Evolutionary conservation across 1,140 invertebrate genomes (phyloP).

Genomic region (Steinernema feltiae): DNA sequence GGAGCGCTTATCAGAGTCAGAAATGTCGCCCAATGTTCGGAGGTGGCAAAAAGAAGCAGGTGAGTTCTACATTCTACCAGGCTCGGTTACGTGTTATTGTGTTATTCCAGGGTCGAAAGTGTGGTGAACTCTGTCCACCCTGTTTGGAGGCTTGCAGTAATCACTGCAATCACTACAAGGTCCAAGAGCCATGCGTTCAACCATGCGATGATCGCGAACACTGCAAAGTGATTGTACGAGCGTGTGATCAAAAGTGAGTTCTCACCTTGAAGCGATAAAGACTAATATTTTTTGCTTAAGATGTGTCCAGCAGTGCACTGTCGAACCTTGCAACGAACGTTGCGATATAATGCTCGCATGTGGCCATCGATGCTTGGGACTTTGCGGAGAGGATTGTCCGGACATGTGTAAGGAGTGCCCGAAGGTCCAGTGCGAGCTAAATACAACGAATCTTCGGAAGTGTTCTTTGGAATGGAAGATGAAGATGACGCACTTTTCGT

Average conservation of each 20-base stretch:
- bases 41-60: no score
- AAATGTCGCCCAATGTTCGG: not conserved
- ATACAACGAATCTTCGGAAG: not conserved
- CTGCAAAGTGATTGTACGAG: not conserved
- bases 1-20: no score
- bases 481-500: not conserved
- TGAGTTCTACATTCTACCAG: no score
- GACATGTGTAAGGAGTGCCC: constrained; percentile 27
- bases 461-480: not conserved
- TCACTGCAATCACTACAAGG: constrained; percentile 23
- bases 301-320: constrained; percentile 23
- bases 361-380: constrained; percentile 34
- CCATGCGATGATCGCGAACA: not conserved
- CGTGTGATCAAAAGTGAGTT: no score
- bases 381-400: constrained; percentile 58
- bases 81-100: no score
- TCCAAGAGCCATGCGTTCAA: no score
- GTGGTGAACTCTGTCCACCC: constrained; percentile 41
- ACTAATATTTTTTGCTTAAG: not conserved
- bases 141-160: constrained; percentile 30
- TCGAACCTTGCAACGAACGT: constrained; percentile 25
- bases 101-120: constrained; percentile 27
- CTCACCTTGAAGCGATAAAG: no score
- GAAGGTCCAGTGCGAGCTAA: not conserved
- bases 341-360: constrained; percentile 24